Base-by-base conservation (phyloP, 2,797 vertebrate genomes). In the Oreochromis mossambicus region DNA sequence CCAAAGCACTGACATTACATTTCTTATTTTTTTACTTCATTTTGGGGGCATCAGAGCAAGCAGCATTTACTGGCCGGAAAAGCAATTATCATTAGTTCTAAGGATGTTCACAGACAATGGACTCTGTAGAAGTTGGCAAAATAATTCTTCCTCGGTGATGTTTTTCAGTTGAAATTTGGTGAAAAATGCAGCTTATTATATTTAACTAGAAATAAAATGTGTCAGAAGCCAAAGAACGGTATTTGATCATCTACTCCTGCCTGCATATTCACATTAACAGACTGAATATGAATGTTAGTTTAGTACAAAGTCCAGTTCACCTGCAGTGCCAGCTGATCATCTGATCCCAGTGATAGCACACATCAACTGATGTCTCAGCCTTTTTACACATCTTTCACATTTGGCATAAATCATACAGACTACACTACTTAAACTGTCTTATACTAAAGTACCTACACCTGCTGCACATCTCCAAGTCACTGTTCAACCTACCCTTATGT, bases 1-100 rank as follows among this genome's bases (percentile, higher is more conserved):
- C 29, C 52, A 93, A 93, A 93, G 87, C 75, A 88, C 77, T 84
- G 85, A 88, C 82, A 83, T 91, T 90, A 93, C 82, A 88, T 86
- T 91, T 88, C 24, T 79, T 78, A 5, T 36, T 55, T 66, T 92
- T 89, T 79, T 81, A 78, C 91, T 90, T 88, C 36, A 84, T 87
- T 92, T 80, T 14, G 38, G 48, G 87, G 85, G 54, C 83, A 86
- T 75, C 79, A 85, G 80, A 88, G 83, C 83, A 85, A 29, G n/a
- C 24, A 80, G 79, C 80, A 61, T 91, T 82, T 90, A 83, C 79
- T 50, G 36, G 38, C 58, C 56, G 15, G 34, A 83, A 92, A 93
- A 91, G 83, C 83, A 92, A 90, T 92, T 92, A 92, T 90, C 70
- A 70, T 29, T 56, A 87, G 34, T 82, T 89, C 68, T 80, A 43